Evolutionary conservation across 2,113 vertebrate genomes (phyloP).

Genomic region (Grallaria varia): DNA sequence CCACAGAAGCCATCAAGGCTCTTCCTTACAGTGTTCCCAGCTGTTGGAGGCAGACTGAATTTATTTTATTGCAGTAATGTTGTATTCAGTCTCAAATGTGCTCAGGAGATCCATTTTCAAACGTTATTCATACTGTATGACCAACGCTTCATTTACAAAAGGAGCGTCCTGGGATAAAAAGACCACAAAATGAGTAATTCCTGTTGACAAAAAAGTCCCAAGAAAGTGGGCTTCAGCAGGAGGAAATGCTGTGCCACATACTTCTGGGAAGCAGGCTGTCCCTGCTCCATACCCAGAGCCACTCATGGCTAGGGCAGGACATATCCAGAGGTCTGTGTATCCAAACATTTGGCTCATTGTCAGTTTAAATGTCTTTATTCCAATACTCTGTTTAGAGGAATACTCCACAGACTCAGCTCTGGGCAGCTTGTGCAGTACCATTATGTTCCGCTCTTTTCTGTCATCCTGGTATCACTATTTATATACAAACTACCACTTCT

Average conservation of each 20-base stretch:
- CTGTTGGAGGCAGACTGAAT: background rate
- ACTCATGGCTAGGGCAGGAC: background rate
- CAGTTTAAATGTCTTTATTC: background rate
- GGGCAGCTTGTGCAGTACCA: background rate
- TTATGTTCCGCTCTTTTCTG: background rate
- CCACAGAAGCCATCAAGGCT: background rate
- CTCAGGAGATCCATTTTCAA: background rate
- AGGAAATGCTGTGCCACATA: background rate
- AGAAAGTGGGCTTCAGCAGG: background rate
- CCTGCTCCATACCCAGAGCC: background rate
- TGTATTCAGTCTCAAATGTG: background rate
- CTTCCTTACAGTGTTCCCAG: background rate
- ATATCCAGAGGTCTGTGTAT: background rate
- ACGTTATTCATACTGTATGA: background rate
- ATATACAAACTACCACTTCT: background rate
- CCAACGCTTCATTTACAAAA: background rate
- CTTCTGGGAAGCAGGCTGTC: background rate
- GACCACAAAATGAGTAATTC: background rate
- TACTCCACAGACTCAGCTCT: background rate
- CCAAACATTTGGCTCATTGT: background rate
- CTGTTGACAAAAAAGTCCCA: background rate
- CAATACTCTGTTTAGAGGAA: background rate
- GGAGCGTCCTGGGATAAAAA: background rate
- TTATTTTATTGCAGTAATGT: background rate
- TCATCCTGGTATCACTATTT: background rate